Percentiles rank a stretch among this genome's conserved stretches.
phyloP scores from a whole-genome alignment of 2,113 vertebrate genomes.

The Struthidea cinerea region DNA sequence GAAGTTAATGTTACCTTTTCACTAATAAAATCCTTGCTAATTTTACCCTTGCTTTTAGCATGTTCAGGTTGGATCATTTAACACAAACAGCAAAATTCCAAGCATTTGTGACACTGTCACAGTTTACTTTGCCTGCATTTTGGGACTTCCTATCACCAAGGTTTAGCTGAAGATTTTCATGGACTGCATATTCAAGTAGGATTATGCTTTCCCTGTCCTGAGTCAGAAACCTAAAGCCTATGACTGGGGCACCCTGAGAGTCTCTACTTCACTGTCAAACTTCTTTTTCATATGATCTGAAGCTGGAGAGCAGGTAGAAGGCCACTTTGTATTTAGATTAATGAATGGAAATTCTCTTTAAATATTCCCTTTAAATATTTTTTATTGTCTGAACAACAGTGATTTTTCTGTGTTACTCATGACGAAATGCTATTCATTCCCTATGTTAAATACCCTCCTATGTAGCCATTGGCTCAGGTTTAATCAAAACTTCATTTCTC shows the following conservation, averaged over 20 bases:
- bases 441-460: neutral
- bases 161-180: neutral
- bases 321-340: neutral
- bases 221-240: neutral
- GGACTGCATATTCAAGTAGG: neutral
- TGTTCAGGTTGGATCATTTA: neutral
- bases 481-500: neutral
- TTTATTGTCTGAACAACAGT: neutral
- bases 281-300: neutral
- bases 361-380: neutral
- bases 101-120: neutral
- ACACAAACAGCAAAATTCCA: neutral
- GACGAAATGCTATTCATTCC: neutral
- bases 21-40: neutral
- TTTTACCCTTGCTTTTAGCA: neutral
- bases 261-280: neutral
- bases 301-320: neutral
- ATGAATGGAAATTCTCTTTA: neutral
- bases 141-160: neutral
- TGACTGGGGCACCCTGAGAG: neutral
- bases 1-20: neutral
- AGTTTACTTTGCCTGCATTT: neutral
- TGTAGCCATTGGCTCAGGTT: neutral
- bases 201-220: neutral
- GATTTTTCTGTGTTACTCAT: neutral